phyloP scores from a whole-genome alignment of 2,113 vertebrate species.

The Charina bottae region DNA sequence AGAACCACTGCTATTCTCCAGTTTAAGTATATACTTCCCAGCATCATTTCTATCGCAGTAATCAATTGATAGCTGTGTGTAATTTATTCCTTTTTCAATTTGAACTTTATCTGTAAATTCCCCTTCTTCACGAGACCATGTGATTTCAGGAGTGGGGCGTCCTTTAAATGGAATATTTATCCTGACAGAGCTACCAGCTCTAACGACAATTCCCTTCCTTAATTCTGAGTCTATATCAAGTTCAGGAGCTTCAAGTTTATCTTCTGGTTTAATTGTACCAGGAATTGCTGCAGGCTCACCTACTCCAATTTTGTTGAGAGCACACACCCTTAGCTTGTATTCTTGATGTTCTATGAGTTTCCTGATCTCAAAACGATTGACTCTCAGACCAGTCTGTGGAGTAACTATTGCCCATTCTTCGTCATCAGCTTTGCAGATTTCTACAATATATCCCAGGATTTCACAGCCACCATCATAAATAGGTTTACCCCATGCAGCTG shows the following conservation, averaged over 20 bases:
- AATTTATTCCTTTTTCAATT: slow-evolving; percentile 86
- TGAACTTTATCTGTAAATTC: slow-evolving; percentile 90
- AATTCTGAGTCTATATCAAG: slow-evolving; percentile 93
- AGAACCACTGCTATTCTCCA: slow-evolving; percentile 91
- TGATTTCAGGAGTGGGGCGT: slow-evolving; percentile 90
- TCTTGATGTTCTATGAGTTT: slow-evolving; percentile 94
- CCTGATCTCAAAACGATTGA: slow-evolving; percentile 87
- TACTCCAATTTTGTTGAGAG: slow-evolving; percentile 92
- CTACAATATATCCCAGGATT: slow-evolving; percentile 92
- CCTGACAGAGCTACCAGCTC: slow-evolving; percentile 90
- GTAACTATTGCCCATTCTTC: slow-evolving; percentile 94
- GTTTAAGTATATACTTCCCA: slow-evolving; percentile 90
- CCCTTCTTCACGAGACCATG: slow-evolving; percentile 92
- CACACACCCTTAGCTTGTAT: slow-evolving; percentile 92
- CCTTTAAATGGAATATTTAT: slow-evolving; percentile 94
- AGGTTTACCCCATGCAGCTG: slow-evolving; percentile 89
- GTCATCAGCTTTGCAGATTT: slow-evolving; percentile 95
- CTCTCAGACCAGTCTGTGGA: slow-evolving; percentile 85
- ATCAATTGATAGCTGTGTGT: slow-evolving; percentile 91
- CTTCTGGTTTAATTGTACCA: slow-evolving; percentile 90
- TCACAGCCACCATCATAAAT: slow-evolving; percentile 97
- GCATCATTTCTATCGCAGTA: slow-evolving; percentile 95
- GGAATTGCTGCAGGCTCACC: slow-evolving; percentile 88
- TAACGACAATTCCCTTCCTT: slow-evolving; percentile 91
- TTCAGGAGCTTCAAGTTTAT: slow-evolving; percentile 93